phyloP scores from a whole-genome alignment of 1,140 invertebrate genomes.

The Brachionus plicatilis region DNA sequence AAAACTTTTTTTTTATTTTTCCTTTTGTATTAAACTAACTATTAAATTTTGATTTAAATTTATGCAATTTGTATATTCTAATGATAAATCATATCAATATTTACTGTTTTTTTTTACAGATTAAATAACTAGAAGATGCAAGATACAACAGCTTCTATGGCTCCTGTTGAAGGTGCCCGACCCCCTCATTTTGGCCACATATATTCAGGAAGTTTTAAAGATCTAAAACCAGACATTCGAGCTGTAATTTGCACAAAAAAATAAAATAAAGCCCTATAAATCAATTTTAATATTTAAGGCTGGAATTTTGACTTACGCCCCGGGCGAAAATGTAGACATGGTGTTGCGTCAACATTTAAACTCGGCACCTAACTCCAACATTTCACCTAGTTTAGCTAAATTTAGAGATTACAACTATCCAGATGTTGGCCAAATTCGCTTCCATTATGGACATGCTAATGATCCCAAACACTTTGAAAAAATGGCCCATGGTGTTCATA shows the following conservation, averaged over 20 bases:
- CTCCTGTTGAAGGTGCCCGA: background rate
- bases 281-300: constrained; percentile 46
- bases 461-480: constrained; percentile 51
- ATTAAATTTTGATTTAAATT: background rate
- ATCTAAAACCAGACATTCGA: constrained; percentile 47
- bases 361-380: background rate
- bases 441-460: constrained; percentile 52
- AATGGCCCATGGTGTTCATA: constrained; percentile 51
- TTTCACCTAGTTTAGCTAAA: background rate
- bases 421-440: constrained; percentile 49
- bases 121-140: background rate
- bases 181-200: constrained; percentile 55
- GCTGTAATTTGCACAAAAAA: constrained; percentile 45
- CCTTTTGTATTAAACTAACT: background rate
- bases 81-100: background rate
- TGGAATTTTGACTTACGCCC: constrained; percentile 50
- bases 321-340: constrained; percentile 48
- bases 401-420: constrained; percentile 42
- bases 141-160: background rate
- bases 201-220: constrained; percentile 51
- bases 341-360: constrained; percentile 35
- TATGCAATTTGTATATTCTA: background rate
- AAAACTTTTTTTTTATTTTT: background rate
- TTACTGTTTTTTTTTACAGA: background rate
- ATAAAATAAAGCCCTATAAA: background rate